Conservation (phyloP, 2,797 vertebrate species). For the Spizella passerina region DNA sequence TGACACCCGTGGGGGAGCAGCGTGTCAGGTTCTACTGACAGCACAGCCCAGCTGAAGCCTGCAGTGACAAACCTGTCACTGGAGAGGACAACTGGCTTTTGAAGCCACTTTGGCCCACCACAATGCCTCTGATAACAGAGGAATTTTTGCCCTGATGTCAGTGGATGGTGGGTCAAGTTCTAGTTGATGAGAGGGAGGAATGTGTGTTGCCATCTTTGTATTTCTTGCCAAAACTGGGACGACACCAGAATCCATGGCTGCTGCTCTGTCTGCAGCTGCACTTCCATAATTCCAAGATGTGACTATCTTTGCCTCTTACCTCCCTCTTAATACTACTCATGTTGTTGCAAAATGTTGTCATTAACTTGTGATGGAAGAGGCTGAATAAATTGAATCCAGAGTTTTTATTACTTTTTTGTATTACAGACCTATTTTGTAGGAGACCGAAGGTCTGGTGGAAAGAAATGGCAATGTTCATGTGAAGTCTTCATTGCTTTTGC, state of each 20-base stretch:
- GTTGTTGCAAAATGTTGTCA: background rate
- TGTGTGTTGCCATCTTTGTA: background rate
- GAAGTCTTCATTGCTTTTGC: conserved; percentile 23
- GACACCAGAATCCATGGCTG: background rate
- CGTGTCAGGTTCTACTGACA: conserved; percentile 62
- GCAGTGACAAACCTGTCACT: background rate
- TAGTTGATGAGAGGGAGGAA: background rate
- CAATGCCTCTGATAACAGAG: background rate
- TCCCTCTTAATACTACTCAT: background rate
- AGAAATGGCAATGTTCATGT: conserved; percentile 27
- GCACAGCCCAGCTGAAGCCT: background rate
- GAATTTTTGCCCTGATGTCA: background rate
- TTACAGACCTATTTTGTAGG: conserved; percentile 47
- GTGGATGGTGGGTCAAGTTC: background rate
- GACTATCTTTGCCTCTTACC: background rate
- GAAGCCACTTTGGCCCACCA: background rate
- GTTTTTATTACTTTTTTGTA: conserved; percentile 49
- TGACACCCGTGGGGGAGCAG: background rate
- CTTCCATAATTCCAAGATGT: background rate
- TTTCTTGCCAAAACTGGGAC: background rate
- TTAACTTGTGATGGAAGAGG: conserved; percentile 23
- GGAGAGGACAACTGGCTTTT: background rate
- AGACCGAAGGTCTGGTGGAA: conserved; percentile 15
- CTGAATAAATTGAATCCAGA: conserved; percentile 50
- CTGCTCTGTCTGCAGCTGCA: background rate